These are phyloP conservation scores for Glareola pratincola DNA, from an alignment of 2,113 vertebrate species.

Conservation along the genomic window DNA sequence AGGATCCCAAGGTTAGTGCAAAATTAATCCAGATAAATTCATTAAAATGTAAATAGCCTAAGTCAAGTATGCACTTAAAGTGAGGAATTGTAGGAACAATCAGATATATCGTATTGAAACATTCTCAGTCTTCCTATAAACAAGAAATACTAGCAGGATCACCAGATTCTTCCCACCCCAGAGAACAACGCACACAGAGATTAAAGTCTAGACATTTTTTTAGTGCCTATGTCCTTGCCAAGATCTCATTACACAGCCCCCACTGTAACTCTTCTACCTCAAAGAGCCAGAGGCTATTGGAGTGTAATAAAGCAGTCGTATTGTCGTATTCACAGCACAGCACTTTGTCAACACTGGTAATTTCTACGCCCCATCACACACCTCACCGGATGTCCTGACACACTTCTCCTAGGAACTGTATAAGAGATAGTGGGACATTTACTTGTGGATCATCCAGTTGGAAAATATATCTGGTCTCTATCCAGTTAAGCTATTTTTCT, in stretches of 20 bases:
- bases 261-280: background rate
- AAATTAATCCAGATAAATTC: background rate
- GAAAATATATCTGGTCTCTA: background rate
- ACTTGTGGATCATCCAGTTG: background rate
- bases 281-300: background rate
- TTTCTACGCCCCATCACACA: background rate
- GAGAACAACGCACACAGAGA: background rate
- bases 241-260: background rate
- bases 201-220: background rate
- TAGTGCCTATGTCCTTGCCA: rapidly evolving
- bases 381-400: background rate
- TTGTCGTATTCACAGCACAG: background rate
- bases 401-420: rapidly evolving
- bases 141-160: background rate
- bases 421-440: background rate
- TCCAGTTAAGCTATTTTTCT: background rate
- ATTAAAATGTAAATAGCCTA: background rate
- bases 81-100: background rate
- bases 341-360: background rate
- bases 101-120: background rate
- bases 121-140: background rate
- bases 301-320: background rate
- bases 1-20: background rate
- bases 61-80: background rate
- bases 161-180: background rate